Base-by-base conservation (phyloP, 2,888 invertebrate genomes). In the Agapostemon virescens region DNA sequence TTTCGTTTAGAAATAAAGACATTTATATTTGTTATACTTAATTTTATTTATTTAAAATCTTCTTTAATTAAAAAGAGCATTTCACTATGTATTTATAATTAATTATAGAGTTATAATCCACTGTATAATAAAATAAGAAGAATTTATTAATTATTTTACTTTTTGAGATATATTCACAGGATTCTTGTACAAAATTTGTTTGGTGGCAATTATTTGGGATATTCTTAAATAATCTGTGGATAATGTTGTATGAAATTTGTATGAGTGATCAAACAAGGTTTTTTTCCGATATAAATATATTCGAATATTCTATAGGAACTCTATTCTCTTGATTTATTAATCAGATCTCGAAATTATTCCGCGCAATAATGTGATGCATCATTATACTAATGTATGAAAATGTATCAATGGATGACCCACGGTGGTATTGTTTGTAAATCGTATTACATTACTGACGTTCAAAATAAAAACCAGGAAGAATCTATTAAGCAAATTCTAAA, bases 361-460 rank as follows among this genome's bases (percentile, higher is more conserved):
- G 55, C 30, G 26, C 26, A 26, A 55, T 55, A 55, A 55, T 55
- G 55, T 2, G 7, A 55, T 55, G 26, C 55, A 1, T 7, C 6
- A 26, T 55, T 55, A 55, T 55, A 55, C 55, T 55, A 55, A 55
- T 55, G 6, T 55, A 55, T 55, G 55, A 30, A 55, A 55, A 55
- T 30, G 17, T 55, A 55, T 26, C 55, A 17, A 1, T 55, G 17
- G 7, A 26, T 17, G 55, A 17, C 7, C 55, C 55, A 17, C 26
- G 55, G 17, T 55, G 30, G 55, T 30, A 55, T 55, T 55, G 55
- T 55, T 55, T 55, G 55, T 55, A 55, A 55, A 55, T 55, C 26
- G 55, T 26, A 17, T 17, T 17, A 17, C 55, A 30, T 17, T 17
- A 26, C 26, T 55, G 26, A 55, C 55, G 26, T 55, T 55, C 55